A percentile compares a stretch with the other conserved stretches of the same genome.
Evolutionary conservation across 1,140 invertebrate genomes (phyloP).

Genomic region (Brachionus angularis): DNA sequence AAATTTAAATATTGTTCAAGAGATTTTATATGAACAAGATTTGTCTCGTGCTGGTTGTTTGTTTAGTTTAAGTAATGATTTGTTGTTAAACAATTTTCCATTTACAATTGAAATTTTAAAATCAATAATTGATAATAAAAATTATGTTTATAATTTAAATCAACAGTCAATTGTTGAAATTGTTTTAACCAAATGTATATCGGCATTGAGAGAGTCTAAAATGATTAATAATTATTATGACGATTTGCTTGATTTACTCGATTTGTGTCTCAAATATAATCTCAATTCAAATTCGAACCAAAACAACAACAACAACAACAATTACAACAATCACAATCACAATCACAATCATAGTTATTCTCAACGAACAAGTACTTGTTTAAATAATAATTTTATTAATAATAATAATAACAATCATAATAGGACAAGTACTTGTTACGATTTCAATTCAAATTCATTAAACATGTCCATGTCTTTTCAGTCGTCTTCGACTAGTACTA

Average conservation of each 20-base stretch:
- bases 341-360: too few relatives aligned
- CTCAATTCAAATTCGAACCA: conserved; percentile 72
- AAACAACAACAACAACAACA: conserved; percentile 67
- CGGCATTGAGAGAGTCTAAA: conserved; percentile 76
- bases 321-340: too few relatives aligned
- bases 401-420: too few relatives aligned
- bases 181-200: conserved; percentile 78
- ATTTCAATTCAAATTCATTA: neutral
- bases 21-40: conserved; percentile 78
- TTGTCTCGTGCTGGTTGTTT: conserved; percentile 82
- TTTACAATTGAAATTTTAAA: conserved; percentile 73
- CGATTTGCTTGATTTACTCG: conserved; percentile 73
- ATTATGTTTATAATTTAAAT: conserved; percentile 78
- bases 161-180: conserved; percentile 89
- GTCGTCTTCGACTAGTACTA: neutral
- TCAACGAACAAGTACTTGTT: too few relatives aligned
- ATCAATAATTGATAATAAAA: conserved; percentile 71
- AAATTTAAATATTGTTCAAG: neutral
- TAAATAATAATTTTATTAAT: too few relatives aligned
- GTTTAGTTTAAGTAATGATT: conserved; percentile 76
- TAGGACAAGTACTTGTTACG: too few relatives aligned
- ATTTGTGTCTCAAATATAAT: conserved; percentile 80
- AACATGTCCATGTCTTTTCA: neutral
- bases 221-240: conserved; percentile 78
- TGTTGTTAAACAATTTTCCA: conserved; percentile 77